These are phyloP conservation scores for Drosophila watanabei DNA, from an alignment of 1,140 invertebrate species.

Conservation along the genomic window DNA sequence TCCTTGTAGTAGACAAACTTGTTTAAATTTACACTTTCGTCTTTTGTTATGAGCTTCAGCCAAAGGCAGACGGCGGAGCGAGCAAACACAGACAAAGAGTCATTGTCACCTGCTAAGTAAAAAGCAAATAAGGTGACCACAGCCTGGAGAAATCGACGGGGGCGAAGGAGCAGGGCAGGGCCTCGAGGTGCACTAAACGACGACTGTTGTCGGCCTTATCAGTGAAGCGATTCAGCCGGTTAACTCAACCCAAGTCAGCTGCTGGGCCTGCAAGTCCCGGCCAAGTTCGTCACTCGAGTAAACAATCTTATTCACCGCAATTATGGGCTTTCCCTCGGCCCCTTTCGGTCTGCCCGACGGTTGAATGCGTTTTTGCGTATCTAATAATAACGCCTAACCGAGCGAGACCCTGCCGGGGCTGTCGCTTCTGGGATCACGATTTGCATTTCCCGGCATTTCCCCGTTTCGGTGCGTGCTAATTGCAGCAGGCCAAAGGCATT, in stretches of 20 bases:
- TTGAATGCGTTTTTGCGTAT: slow-evolving; percentile 62
- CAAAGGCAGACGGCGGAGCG: not conserved
- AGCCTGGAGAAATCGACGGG: slow-evolving; percentile 5
- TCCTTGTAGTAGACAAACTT: slow-evolving; percentile 35
- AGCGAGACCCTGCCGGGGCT: slow-evolving; percentile 25
- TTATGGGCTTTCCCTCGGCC: slow-evolving; percentile 9
- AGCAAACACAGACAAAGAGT: slow-evolving; percentile 63
- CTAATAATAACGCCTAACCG: slow-evolving; percentile 61
- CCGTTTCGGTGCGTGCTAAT: slow-evolving; percentile 33
- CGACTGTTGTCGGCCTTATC: slow-evolving; percentile 30
- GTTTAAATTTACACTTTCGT: slow-evolving; percentile 62
- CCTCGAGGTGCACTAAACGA: slow-evolving; percentile 5
- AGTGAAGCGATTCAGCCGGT: slow-evolving; percentile 23
- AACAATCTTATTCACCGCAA: slow-evolving; percentile 39
- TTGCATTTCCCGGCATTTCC: slow-evolving; percentile 42
- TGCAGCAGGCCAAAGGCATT: slow-evolving; percentile 37
- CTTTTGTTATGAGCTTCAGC: slow-evolving; percentile 33
- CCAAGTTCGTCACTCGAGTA: slow-evolving; percentile 45
- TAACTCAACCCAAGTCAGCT: slow-evolving; percentile 19
- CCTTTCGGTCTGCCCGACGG: not conserved
- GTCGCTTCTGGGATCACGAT: slow-evolving; percentile 1
- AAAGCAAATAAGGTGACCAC: slow-evolving; percentile 44
- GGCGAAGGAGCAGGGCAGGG: slow-evolving; percentile 3
- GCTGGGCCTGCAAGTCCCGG: slow-evolving; percentile 19
- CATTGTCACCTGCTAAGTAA: slow-evolving; percentile 66